Evolutionary conservation across 2,888 invertebrate species (phyloP).

Genomic region (Campoplex nolae): DNA sequence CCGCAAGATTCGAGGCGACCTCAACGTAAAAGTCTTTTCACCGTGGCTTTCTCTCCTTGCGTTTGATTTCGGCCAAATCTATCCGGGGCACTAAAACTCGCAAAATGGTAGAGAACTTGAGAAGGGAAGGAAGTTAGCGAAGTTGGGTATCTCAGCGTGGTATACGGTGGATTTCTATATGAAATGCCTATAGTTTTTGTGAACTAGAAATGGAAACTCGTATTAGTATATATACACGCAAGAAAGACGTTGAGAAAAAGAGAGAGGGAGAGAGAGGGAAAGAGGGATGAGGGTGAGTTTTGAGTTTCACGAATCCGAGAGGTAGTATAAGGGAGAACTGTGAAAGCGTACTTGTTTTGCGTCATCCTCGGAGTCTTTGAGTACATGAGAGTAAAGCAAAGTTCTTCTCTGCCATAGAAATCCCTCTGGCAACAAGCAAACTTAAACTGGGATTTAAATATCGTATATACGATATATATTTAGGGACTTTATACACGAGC

Average conservation of each 20-base stretch:
- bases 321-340: constrained; percentile 41
- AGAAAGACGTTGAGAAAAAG: background rate
- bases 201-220: constrained; percentile 49
- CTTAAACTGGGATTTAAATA: constrained; percentile 55
- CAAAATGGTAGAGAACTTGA: constrained; percentile 24
- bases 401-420: constrained; percentile 51
- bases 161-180: constrained; percentile 25
- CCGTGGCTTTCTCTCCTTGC: constrained; percentile 33
- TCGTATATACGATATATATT: constrained; percentile 22
- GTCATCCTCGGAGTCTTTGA: constrained; percentile 36
- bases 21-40: constrained; percentile 27
- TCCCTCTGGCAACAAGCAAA: constrained; percentile 31
- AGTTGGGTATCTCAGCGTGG: constrained; percentile 35
- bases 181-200: constrained; percentile 36
- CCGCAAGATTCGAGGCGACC: constrained; percentile 13
- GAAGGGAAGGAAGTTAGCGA: constrained; percentile 51
- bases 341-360: constrained; percentile 55
- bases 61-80: constrained; percentile 60
- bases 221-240: constrained; percentile 21
- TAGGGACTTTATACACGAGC: background rate
- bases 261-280: background rate
- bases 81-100: constrained; percentile 48
- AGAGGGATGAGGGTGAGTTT: constrained; percentile 24
- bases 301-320: constrained; percentile 31
- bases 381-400: constrained; percentile 47